Percentiles rank a stretch among this genome's conserved stretches.
phyloP scores from a whole-genome alignment of 1,140 invertebrate species.

The Temnothorax curvispinosus region DNA sequence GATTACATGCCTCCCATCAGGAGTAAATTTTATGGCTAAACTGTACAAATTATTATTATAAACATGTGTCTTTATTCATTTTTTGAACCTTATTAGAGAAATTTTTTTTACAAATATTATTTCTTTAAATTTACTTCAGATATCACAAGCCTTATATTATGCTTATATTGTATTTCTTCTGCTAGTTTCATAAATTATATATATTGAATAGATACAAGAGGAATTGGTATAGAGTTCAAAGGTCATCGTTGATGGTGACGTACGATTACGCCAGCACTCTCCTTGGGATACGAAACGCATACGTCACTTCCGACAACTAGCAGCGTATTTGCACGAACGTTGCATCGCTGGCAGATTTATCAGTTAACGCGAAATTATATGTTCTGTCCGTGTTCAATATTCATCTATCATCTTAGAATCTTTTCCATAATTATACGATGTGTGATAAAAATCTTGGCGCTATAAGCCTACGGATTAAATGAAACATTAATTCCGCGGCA shows the following conservation, averaged over 20 bases:
- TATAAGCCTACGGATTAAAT: conserved; percentile 4
- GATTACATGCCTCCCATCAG: not conserved
- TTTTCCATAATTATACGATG: conserved; percentile 50
- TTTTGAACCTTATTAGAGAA: not conserved
- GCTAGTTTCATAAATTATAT: not conserved
- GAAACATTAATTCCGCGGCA: conserved; percentile 12
- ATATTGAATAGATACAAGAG: not conserved
- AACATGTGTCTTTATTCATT: not conserved
- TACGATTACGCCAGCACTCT: conserved; percentile 21
- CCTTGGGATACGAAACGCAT: conserved; percentile 23
- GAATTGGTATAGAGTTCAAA: conserved; percentile 11
- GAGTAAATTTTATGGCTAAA: not conserved
- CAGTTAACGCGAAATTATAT: conserved; percentile 53
- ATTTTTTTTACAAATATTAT: not conserved
- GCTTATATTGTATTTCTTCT: not conserved
- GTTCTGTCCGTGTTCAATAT: conserved; percentile 49
- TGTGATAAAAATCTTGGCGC: conserved; percentile 13
- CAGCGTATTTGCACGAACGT: conserved; percentile 29
- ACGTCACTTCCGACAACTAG: conserved; percentile 51
- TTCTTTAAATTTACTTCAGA: not conserved
- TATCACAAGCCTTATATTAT: not conserved
- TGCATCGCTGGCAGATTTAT: conserved; percentile 49
- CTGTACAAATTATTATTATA: not conserved
- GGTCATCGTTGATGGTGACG: conserved; percentile 21
- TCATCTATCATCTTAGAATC: conserved; percentile 45